These are phyloP conservation scores for Macrotis lagotis DNA, from an alignment of 2,113 vertebrate genomes.

Conservation along the genomic window DNA sequence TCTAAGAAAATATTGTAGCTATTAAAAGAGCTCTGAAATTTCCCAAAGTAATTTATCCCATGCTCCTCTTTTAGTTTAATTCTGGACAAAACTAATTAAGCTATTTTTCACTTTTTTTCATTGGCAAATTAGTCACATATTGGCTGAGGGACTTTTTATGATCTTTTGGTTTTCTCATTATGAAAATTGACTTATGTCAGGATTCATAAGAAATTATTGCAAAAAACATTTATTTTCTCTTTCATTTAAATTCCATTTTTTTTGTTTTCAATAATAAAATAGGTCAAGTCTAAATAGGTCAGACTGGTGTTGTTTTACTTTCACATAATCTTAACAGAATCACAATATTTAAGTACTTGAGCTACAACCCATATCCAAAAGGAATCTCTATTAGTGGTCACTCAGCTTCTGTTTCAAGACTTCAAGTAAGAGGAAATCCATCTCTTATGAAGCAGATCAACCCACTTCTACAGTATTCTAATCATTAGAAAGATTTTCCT, in stretches of 20 bases:
- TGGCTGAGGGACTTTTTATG: not conserved
- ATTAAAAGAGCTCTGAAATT: not conserved
- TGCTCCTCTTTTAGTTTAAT: not conserved
- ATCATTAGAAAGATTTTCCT: no score
- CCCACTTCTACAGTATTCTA: no score
- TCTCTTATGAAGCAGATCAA: no score
- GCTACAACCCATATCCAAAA: not conserved
- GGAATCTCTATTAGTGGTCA: not conserved
- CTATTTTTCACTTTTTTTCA: not conserved
- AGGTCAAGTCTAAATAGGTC: no score
- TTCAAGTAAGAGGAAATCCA: no score
- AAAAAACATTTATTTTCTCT: not conserved
- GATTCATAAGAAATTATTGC: not conserved
- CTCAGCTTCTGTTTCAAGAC: not conserved
- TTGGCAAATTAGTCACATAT: not conserved
- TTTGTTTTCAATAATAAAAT: not conserved
- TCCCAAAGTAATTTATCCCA: not conserved
- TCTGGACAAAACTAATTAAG: not conserved
- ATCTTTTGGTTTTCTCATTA: no score
- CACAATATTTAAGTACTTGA: not conserved
- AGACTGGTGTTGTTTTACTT: not conserved
- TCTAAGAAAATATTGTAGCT: not conserved
- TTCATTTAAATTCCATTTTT: not conserved
- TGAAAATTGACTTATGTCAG: not conserved
- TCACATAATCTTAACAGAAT: not conserved